A percentile compares a stretch with the other conserved stretches of the same genome.
These are phyloP conservation scores for Amblyraja radiata DNA, from an alignment of 2,797 vertebrate genomes.

Conservation along the genomic window DNA sequence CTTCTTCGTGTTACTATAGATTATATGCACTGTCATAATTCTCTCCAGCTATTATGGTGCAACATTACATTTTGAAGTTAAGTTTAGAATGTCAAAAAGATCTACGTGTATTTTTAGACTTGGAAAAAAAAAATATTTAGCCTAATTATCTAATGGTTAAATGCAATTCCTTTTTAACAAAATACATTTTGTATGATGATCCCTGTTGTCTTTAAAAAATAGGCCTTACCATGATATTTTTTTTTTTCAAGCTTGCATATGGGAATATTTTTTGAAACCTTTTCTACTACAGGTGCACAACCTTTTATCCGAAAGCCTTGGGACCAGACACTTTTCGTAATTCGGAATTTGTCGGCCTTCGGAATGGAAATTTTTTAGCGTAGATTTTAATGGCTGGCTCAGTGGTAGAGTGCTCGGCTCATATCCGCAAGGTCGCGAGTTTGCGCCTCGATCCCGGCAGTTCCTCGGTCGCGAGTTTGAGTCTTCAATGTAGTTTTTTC, in stretches of 20 bases:
- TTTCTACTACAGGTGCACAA: no score
- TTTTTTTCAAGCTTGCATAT: background rate
- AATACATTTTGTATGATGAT: background rate
- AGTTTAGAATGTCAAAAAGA: background rate
- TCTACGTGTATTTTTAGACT: background rate
- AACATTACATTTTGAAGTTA: background rate
- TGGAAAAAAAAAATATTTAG: no score
- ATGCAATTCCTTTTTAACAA: background rate
- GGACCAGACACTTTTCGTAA: no score
- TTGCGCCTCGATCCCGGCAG: no score
- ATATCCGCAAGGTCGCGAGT: no score
- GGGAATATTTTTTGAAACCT: background rate
- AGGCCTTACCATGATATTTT: background rate
- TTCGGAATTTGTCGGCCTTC: no score
- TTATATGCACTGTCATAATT: background rate
- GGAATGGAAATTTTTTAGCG: no score
- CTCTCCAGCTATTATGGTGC: background rate
- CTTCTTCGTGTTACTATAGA: background rate
- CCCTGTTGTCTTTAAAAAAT: background rate
- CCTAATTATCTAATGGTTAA: background rate
- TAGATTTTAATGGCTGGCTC: no score
- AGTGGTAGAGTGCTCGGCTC: no score
- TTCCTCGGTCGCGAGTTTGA: no score
- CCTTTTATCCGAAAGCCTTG: no score
- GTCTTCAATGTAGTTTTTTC: no score